A percentile compares a stretch with the other conserved stretches of the same genome.
These are phyloP conservation scores for Chaetops frenatus DNA, from an alignment of 2,113 vertebrate species.

Conservation along the genomic window DNA sequence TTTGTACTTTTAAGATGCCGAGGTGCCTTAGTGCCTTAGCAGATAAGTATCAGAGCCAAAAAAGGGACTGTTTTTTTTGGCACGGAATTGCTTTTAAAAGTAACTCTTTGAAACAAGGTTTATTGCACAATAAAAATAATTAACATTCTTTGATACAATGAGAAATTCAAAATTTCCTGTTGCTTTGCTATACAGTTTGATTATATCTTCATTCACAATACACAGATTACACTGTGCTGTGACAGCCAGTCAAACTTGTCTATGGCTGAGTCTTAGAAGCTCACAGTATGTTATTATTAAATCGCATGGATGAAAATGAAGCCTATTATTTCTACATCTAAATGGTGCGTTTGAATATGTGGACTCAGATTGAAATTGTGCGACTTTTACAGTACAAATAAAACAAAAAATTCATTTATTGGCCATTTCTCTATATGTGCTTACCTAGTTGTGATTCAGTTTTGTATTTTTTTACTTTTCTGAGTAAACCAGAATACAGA, in stretches of 20 bases:
- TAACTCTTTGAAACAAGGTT: not conserved
- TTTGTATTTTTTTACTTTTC: not conserved
- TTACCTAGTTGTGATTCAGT: not conserved
- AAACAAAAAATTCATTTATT: not conserved
- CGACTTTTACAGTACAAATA: not conserved
- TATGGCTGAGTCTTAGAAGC: not conserved
- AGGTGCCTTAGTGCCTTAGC: not conserved
- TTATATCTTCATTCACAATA: not conserved
- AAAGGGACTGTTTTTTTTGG: fast-evolving
- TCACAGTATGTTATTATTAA: not conserved
- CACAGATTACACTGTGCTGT: not conserved
- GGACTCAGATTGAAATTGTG: not conserved
- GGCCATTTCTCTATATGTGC: not conserved
- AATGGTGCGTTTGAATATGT: not conserved
- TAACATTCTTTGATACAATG: not conserved
- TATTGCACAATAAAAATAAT: not conserved
- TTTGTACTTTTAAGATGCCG: not conserved
- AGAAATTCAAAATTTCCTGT: not conserved
- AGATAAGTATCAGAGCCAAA: not conserved
- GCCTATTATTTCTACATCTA: not conserved
- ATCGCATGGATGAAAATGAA: not conserved
- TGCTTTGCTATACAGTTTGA: not conserved
- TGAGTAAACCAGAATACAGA: not conserved
- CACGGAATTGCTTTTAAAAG: not conserved
- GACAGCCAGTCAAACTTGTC: not conserved